Base-by-base conservation (phyloP, 2,888 invertebrate species). In the Philonicus albiceps region DNA sequence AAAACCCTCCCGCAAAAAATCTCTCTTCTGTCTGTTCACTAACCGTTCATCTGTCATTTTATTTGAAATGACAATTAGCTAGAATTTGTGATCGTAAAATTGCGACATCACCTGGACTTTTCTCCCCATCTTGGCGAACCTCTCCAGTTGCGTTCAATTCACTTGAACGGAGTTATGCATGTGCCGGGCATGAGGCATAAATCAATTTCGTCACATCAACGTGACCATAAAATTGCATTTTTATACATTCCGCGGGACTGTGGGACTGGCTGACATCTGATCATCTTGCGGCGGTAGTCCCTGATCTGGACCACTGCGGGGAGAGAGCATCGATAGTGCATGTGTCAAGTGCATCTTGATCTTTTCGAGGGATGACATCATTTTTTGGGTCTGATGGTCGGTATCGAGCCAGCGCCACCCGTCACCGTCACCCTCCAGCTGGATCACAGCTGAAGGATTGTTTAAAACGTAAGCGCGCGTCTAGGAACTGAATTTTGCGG, bases 191-290 rank as follows among this genome's bases (percentile, higher is more conserved):
- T n/a, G 34, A 22, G 22, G 31, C 76, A 40, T 76, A 76, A 76
- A 76, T 76, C 76, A 76, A 76, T 76, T 76, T 76, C 37, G 76
- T 76, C 76, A 37, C 40, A 76, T 76, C 40, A 40, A 40, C 76
- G 22, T 76, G 76, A 76, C 22, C 76, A 76, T 76, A 76, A 76
- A 76, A 37, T 76, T 40, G 76, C 43, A 76, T 76, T 76, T 76
- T 76, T 76, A 76, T 76, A 76, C 22, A 76, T 64, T 27, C 64
- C 34, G 40, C 76, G 7, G 76, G 34, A 0, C n/a, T 19, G n/a
- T 19, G 37, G 31, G 34, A 22, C 40, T 8, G 22, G 64, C 19
- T 8, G 27, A 0, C 55, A 11, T 11, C 11, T 11, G 64, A 49
- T 49, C 27, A 6, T 64, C 22, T 7, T 11, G 7, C 22, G 27